Conservation (phyloP, 1,140 invertebrate genomes). For the Bombus consobrinus region DNA sequence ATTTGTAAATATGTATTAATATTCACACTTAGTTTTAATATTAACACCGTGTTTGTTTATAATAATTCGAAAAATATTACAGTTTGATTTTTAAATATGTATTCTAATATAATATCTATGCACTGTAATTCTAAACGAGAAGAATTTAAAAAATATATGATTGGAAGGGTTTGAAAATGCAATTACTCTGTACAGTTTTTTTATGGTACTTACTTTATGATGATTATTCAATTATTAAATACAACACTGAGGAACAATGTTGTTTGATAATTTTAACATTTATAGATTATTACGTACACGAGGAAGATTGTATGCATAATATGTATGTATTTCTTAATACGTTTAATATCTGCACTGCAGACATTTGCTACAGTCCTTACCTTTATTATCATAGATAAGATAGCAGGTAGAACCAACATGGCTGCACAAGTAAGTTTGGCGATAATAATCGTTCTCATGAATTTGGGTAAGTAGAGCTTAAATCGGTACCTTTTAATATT, state of each 20-base stretch:
- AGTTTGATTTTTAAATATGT: background rate
- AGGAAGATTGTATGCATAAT: background rate
- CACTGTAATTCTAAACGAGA: background rate
- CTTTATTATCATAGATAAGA: conserved; percentile 64
- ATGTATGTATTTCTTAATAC: background rate
- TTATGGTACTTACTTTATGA: background rate
- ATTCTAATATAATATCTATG: background rate
- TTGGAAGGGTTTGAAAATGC: background rate
- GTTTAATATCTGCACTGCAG: background rate
- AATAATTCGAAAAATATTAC: background rate
- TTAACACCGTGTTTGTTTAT: background rate
- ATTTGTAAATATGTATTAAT: background rate
- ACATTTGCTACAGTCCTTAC: background rate
- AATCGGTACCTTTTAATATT: background rate
- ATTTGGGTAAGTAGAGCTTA: conserved; percentile 45
- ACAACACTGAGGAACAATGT: background rate
- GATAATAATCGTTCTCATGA: conserved; percentile 26
- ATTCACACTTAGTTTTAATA: background rate
- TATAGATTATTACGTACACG: background rate
- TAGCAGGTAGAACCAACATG: conserved; percentile 50
- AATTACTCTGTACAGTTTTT: background rate
- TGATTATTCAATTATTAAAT: background rate
- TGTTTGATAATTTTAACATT: background rate
- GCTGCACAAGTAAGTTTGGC: conserved; percentile 10
- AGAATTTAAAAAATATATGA: background rate